Percentiles rank a stretch among this genome's conserved stretches.
Evolutionary conservation across 1,140 invertebrate species (phyloP).

Genomic region (Drosophila micromelanica): DNA sequence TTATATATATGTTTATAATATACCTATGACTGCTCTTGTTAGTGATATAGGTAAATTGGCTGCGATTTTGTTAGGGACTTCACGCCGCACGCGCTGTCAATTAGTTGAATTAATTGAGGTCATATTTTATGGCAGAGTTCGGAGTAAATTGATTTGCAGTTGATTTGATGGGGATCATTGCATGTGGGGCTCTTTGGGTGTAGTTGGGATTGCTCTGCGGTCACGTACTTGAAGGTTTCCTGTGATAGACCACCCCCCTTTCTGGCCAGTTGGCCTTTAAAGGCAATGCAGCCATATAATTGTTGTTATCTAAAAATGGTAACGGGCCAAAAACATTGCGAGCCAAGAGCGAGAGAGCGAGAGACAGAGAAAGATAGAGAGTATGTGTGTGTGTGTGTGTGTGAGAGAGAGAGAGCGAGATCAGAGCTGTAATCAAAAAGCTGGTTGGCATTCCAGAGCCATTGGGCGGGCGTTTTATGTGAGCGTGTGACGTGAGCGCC

Average conservation of each 20-base stretch:
- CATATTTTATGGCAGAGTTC: slow-evolving; percentile 64
- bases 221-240: slow-evolving; percentile 65
- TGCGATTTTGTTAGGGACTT: slow-evolving; percentile 22
- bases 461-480: slow-evolving; percentile 13
- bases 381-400: slow-evolving; percentile 5
- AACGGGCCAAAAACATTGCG: slow-evolving; percentile 49
- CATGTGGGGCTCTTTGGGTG: neutral
- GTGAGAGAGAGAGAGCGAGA: slow-evolving; percentile 4
- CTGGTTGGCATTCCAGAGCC: slow-evolving; percentile 63
- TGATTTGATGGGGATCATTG: slow-evolving; percentile 8
- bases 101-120: slow-evolving; percentile 77
- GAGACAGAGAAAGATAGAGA: slow-evolving; percentile 15
- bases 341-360: slow-evolving; percentile 6
- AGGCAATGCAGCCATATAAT: slow-evolving; percentile 71
- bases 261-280: slow-evolving; percentile 49
- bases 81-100: slow-evolving; percentile 56
- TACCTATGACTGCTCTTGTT: neutral
- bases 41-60: slow-evolving; percentile 7
- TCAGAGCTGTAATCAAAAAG: slow-evolving; percentile 30
- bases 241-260: too few species aligned
- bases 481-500: slow-evolving; percentile 63
- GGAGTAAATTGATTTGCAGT: slow-evolving; percentile 66
- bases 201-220: slow-evolving; percentile 10
- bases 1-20: neutral
- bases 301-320: slow-evolving; percentile 71